Percentiles rank a stretch among this genome's conserved stretches.
phyloP scores from a whole-genome alignment of 2,113 vertebrate genomes.

The Rhadina sibilatrix region DNA sequence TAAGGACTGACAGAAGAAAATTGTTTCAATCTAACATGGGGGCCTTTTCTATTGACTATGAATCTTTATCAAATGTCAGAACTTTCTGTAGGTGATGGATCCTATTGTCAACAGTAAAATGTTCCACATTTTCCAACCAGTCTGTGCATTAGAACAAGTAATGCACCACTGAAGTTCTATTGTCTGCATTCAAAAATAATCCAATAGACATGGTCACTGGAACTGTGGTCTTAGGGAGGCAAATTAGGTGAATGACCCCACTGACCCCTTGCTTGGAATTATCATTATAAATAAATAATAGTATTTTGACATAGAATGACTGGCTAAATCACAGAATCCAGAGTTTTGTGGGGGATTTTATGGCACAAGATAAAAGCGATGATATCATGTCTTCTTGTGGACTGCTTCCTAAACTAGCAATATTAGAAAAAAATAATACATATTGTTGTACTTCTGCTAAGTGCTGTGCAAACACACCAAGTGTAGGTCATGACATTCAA shows the following conservation, averaged over 20 bases:
- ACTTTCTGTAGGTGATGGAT: not conserved
- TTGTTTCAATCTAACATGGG: not conserved
- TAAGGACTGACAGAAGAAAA: not conserved
- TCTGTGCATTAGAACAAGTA: fast-evolving
- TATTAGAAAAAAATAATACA: not conserved
- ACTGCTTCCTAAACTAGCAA: not conserved
- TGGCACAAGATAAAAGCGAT: not conserved
- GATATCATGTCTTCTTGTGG: not conserved
- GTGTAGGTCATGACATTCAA: not conserved
- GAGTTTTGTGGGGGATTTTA: not conserved
- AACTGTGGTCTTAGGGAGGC: fast-evolving
- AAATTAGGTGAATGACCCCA: not conserved
- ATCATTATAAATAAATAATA: not conserved
- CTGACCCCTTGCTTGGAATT: not conserved
- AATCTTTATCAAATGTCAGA: not conserved
- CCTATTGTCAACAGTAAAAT: fast-evolving
- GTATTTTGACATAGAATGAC: not conserved
- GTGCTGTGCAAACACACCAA: not conserved
- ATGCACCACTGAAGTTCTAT: fast-evolving
- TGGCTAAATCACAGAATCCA: not conserved
- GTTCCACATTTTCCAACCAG: fast-evolving
- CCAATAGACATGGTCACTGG: not conserved
- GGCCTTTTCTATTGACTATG: not conserved
- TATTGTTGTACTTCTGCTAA: not conserved
- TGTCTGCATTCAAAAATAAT: not conserved